These are phyloP conservation scores for Tapirus terrestris DNA, from an alignment of 2,113 vertebrate genomes.

Conservation along the genomic window DNA sequence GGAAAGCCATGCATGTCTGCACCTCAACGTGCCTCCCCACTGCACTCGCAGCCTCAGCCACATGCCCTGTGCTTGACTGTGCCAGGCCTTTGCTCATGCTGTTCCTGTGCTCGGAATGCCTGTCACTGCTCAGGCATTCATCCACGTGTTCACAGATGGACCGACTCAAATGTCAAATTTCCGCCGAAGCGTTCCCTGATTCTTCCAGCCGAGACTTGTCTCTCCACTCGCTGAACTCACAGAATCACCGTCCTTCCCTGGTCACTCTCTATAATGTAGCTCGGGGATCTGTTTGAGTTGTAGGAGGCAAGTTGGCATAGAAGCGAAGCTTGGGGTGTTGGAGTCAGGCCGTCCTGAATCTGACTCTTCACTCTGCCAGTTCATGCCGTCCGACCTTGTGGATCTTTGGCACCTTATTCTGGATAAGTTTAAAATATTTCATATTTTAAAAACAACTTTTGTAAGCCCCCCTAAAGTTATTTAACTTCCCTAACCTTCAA, in stretches of 20 bases:
- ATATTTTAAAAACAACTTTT: not conserved
- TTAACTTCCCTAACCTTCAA: not conserved
- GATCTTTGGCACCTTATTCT: not conserved
- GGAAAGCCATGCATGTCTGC: not conserved
- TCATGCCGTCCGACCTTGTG: not conserved
- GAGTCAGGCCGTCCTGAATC: accelerated
- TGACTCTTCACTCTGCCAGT: not conserved
- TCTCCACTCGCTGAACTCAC: not conserved
- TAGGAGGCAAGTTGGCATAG: not conserved
- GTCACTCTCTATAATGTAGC: not conserved
- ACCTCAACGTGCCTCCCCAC: accelerated
- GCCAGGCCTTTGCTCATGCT: not conserved
- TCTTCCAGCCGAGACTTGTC: not conserved
- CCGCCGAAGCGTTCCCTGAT: accelerated
- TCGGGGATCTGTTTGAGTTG: not conserved
- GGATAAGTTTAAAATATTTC: not conserved
- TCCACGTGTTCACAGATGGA: not conserved
- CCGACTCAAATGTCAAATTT: not conserved
- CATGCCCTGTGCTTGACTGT: accelerated
- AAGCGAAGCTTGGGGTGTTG: not conserved
- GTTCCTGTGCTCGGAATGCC: not conserved
- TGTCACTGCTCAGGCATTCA: not conserved
- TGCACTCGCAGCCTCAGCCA: accelerated
- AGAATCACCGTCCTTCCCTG: accelerated
- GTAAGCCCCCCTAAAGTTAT: not conserved